Percentiles rank a stretch among this genome's conserved stretches.
Evolutionary conservation across 2,113 vertebrate genomes (phyloP).

Genomic region (human (Homo sapiens)): DNA sequence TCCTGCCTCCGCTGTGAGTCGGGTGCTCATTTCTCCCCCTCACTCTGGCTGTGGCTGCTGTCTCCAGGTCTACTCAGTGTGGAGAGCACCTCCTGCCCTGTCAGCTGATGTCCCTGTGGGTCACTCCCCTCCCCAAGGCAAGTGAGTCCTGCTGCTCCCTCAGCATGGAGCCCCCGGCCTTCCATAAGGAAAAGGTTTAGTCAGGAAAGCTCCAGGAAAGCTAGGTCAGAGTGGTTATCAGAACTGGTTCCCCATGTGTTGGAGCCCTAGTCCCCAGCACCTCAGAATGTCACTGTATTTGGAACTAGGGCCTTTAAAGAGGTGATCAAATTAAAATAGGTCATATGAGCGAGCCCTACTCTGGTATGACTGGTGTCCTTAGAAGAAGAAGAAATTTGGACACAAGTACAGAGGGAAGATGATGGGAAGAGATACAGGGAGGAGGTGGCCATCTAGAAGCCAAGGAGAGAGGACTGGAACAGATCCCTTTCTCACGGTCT

Average conservation of each 20-base stretch:
- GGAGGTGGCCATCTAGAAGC: background rate
- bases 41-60: too few species aligned
- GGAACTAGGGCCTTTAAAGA: background rate
- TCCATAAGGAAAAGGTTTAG: background rate
- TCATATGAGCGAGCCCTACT: background rate
- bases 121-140: background rate
- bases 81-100: background rate
- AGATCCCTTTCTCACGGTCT: background rate
- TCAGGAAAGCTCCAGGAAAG: background rate
- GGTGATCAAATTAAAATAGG: background rate
- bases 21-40: background rate
- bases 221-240: background rate
- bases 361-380: background rate
- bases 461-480: background rate
- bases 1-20: background rate
- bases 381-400: background rate
- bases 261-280: background rate
- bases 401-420: background rate
- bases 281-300: background rate
- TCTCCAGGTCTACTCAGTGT: background rate
- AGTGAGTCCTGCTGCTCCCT: too few species aligned
- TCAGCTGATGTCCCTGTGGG: background rate
- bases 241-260: background rate
- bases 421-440: background rate
- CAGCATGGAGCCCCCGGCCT: accelerated